phyloP scores from a whole-genome alignment of 2,888 invertebrate species.

The Apodemia mormo region DNA sequence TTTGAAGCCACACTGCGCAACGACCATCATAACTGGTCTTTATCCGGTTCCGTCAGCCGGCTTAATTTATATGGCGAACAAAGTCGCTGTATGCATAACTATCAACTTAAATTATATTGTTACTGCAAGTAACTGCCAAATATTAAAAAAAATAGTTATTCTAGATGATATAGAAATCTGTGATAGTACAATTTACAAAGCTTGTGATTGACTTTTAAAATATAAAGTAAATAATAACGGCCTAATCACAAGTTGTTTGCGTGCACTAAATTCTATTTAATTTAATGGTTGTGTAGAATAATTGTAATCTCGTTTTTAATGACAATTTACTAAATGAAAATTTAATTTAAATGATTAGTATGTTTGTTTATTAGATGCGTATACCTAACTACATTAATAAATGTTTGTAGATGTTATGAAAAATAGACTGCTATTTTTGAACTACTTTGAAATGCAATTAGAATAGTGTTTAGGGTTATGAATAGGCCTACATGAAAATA shows the following conservation, averaged over 20 bases:
- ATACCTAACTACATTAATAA: neutral
- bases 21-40: conserved; percentile 56
- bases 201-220: conserved; percentile 16
- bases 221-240: conserved; percentile 18
- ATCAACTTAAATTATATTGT: conserved; percentile 89
- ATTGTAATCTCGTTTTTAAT: neutral
- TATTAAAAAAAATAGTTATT: conserved; percentile 30
- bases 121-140: conserved; percentile 76
- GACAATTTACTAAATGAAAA: neutral
- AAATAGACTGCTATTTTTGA: conserved; percentile 4
- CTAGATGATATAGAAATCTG: conserved; percentile 32
- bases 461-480: neutral
- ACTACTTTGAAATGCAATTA: neutral
- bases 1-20: conserved; percentile 89
- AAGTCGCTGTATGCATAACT: conserved; percentile 88
- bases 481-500: neutral
- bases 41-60: conserved; percentile 88
- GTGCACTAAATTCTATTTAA: neutral
- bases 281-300: neutral
- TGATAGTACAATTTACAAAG: conserved; percentile 34
- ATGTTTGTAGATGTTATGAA: neutral
- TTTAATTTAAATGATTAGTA: no score
- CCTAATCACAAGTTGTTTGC: conserved; percentile 25
- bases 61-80: conserved; percentile 91
- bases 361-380: neutral